Evolutionary conservation across 2,888 invertebrate genomes (phyloP), one percentile per base, ranked within the genome.

Genomic region (Lasius fuliginosus): DNA sequence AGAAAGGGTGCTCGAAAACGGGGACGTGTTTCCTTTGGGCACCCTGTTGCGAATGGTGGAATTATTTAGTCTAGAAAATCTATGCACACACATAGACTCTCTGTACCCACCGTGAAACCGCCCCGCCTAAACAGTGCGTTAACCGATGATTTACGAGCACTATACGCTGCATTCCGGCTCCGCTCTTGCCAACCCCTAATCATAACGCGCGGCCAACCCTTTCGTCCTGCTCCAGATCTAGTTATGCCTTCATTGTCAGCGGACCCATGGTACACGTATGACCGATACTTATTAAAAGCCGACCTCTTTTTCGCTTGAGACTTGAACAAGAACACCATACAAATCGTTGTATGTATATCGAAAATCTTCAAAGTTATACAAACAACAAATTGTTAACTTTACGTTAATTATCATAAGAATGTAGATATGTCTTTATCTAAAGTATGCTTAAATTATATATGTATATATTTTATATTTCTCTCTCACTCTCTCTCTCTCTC

Each of bases 51-150:
- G 92, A 93, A 94, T 93, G 92, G 92, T 90, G 92, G 94, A 94
- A 94, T 94, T 94, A 94, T 94, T 94, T 94, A 94, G 94, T 94
- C 93, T 90, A 89, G 86, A 89, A 90, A 90, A 91, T 84, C 87
- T 84, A 84, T 90, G 89, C 92, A 92, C 93, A 93, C 93, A 93
- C 49, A 49, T 49, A 49, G 49, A 49, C 49, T 49, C 49, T 49
- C 93, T 93, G 92, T 93, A 93, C 93, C 94, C 94, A 94, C 94
- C 94, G 94, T 94, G 94, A 94, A 94, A 94, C 94, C 94, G 94
- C 94, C 94, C 94, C 94, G 94, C 94, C 94, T 94, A 94, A 94
- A 94, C 94, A 94, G 89, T 92, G 94, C 92, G 94, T 94, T 94
- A 94, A 94, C 94, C 93, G 93, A 93, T 94, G 94, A 94, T 94